phyloP scores from a whole-genome alignment of 2,113 vertebrate species.

The Bungarus multicinctus region DNA sequence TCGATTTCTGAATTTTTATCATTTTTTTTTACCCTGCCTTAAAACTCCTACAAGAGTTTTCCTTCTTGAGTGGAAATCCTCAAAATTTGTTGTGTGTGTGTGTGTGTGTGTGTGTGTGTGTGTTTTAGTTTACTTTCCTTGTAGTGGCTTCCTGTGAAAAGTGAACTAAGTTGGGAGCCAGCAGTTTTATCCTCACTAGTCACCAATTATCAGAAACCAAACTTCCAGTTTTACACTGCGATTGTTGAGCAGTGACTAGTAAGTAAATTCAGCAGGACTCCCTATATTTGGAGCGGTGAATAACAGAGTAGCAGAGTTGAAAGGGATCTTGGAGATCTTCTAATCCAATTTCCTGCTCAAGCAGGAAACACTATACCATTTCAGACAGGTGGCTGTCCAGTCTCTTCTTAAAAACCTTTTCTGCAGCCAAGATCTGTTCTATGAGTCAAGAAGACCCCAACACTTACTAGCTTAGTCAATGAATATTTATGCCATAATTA shows the following conservation, averaged over 20 bases:
- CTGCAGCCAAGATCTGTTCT: not conserved
- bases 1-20: not conserved
- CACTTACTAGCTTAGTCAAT: not conserved
- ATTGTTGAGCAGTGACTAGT: not conserved
- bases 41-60: not conserved
- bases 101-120: too few species aligned
- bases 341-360: not conserved
- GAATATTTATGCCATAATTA: not conserved
- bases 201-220: not conserved
- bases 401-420: not conserved
- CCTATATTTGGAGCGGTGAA: not conserved
- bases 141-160: not conserved
- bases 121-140: not conserved
- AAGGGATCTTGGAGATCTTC: not conserved
- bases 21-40: not conserved
- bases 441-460: not conserved
- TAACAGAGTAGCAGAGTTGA: not conserved
- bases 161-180: not conserved
- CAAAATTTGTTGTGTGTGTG: not conserved
- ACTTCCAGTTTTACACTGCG: not conserved
- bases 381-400: not conserved
- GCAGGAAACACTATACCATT: too few species aligned
- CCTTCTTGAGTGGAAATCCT: not conserved
- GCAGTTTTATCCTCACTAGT: not conserved
- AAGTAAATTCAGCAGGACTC: not conserved